Percentiles rank a stretch among this genome's conserved stretches.
These are phyloP conservation scores for Stegana nigrithorax DNA, from an alignment of 2,888 invertebrate genomes.

Conservation along the genomic window DNA sequence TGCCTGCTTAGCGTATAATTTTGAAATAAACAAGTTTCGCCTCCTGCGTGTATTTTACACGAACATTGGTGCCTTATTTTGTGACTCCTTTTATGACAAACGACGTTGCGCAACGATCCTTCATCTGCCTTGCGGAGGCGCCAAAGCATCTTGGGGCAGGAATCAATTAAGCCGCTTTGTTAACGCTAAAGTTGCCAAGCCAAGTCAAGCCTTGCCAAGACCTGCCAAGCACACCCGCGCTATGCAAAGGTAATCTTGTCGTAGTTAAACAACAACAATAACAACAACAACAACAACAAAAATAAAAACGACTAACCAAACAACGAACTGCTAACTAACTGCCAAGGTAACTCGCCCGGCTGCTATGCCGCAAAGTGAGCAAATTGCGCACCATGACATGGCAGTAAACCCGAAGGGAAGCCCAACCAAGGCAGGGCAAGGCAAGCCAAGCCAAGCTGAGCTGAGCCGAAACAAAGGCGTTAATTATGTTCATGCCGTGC, in stretches of 20 bases:
- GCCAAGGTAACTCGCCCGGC: not conserved
- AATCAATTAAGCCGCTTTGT: constrained; percentile 8
- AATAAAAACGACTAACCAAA: not conserved
- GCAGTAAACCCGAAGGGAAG: constrained; percentile 4
- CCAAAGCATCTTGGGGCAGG: not conserved
- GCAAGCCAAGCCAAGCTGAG: not conserved
- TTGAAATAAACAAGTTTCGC: constrained; percentile 14
- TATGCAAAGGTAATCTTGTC: constrained; percentile 1
- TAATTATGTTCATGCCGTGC: constrained; percentile 7
- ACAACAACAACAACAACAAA: not conserved
- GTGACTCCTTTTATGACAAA: no score
- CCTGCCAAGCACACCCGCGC: no score
- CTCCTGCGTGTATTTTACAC: no score
- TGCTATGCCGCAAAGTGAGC: not conserved
- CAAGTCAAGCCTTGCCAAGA: no score
- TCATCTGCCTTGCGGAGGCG: no score
- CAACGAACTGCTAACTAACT: not conserved
- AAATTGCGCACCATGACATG: constrained; percentile 8
- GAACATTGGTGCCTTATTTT: no score
- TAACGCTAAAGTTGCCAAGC: not conserved
- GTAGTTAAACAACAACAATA: not conserved
- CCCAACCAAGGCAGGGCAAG: not conserved
- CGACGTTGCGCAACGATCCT: not conserved
- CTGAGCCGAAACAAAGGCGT: not conserved
- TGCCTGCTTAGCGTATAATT: constrained; percentile 12